Evolutionary conservation across 1,140 invertebrate species (phyloP), one percentile per base, ranked within the genome.

Genomic region (Nylanderia fulva): DNA sequence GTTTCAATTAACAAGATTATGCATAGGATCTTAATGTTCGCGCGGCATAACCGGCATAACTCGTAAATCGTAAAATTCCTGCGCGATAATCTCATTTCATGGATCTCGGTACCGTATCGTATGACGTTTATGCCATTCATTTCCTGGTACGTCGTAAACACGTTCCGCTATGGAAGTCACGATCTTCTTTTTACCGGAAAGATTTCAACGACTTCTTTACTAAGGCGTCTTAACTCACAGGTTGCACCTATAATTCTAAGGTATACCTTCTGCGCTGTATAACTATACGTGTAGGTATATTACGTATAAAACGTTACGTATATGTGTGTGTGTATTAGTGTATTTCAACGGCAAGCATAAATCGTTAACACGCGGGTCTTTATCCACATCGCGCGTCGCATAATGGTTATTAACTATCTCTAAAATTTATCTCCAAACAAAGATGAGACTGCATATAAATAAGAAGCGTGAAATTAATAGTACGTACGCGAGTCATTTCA

Each of bases 51-150:
- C 74, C 45, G 56, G 39, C 69, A 45, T 29, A 48, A 60, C 56
- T n/a, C 82, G 21, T 24, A 39, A 77, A 48, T 66, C 83, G 48
- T 85, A 79, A 77, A 85, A 77, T 77, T 66, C n/a, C 61, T 18
- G 3, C 36, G 83, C 36, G 83, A 64, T 77, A 77, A 77, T 77
- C 74, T 58, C 42, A n/a, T 64, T 85, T 77, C 79, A 85, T 66
- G 48, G n/a, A 24, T 39, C 48, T 11, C 66, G 56, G 56, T 61
- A 24, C 36, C 74, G 74, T 79, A 27, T 77, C 72, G 83, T 33
- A 74, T 63, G 60, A 77, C 71, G 72, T 85, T 85, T 85, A 85
- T 85, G 58, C 61, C 83, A 76, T 85, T 85, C 83, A 85, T 85
- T 85, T 85, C 61, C 83, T 18, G 60, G 21, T 60, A 36, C 33